Conservation (phyloP, 2,113 vertebrate genomes). For the Bucco capensis region DNA sequence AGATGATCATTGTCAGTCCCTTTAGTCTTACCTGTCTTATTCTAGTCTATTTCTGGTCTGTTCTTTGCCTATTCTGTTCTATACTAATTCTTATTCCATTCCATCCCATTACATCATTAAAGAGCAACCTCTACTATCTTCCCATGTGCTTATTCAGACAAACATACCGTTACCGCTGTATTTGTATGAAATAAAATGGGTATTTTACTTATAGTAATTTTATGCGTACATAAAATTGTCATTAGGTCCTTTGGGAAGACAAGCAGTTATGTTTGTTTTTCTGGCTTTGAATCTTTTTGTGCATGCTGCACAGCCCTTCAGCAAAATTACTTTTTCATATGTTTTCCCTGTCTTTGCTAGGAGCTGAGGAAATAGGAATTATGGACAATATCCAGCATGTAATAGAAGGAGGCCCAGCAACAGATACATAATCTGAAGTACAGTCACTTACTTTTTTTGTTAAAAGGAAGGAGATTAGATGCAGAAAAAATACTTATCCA, state of each 20-base stretch:
- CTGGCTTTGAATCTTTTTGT: background rate
- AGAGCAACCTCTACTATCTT: background rate
- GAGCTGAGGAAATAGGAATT: background rate
- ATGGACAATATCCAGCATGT: background rate
- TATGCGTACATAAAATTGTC: background rate
- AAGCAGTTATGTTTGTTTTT: background rate
- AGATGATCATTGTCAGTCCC: background rate
- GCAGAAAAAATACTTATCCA: background rate
- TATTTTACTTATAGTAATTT: background rate
- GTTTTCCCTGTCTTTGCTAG: background rate
- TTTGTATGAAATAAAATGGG: background rate
- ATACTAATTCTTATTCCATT: no score
- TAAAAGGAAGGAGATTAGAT: background rate
- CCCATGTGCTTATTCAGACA: background rate
- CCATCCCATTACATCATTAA: background rate
- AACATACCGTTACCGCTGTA: background rate
- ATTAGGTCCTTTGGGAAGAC: background rate
- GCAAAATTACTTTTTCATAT: background rate
- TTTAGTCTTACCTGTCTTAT: no score
- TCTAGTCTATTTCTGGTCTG: no score
- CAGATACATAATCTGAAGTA: background rate
- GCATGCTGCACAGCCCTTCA: background rate
- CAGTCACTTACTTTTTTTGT: background rate
- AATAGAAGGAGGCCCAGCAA: background rate
- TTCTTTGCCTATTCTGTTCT: background rate